These are phyloP conservation scores for Microvelia longipes DNA, from an alignment of 1,140 invertebrate species.

Conservation along the genomic window DNA sequence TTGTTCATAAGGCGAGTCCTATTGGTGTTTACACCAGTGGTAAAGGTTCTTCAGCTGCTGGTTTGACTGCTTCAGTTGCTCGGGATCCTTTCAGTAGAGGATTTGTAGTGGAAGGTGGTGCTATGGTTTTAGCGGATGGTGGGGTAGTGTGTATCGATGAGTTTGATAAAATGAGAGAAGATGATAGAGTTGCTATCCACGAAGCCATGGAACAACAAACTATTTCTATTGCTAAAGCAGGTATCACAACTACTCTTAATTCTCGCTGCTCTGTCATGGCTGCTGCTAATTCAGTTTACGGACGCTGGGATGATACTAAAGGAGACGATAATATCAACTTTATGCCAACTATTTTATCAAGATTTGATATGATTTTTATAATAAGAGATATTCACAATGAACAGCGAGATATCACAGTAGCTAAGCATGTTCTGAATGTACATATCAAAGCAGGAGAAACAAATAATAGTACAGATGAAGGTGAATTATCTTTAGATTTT, in stretches of 20 bases:
- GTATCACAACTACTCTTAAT: conserved; percentile 96
- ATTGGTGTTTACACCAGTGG: conserved; percentile 96
- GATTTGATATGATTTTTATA: conserved; percentile 99
- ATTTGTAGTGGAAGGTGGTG: conserved; percentile 98
- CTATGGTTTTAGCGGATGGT: conserved; percentile 98
- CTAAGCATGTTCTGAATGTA: conserved; percentile 92
- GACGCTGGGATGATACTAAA: conserved; percentile 96
- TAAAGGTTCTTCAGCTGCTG: conserved; percentile 96
- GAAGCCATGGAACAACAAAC: conserved; percentile 99
- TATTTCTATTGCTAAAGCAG: conserved; percentile 98
- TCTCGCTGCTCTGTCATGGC: conserved; percentile 95
- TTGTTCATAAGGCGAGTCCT: conserved; percentile 89
- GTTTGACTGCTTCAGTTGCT: conserved; percentile 93
- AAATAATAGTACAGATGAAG: conserved; percentile 37
- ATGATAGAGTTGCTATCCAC: conserved; percentile 97
- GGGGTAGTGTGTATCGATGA: conserved; percentile 99
- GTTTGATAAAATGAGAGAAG: conserved; percentile 99
- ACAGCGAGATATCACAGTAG: conserved; percentile 73
- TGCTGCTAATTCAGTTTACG: conserved; percentile 96
- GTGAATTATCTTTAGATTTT: conserved; percentile 69
- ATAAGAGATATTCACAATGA: conserved; percentile 95
- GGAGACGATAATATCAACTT: conserved; percentile 99
- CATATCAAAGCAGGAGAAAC: conserved; percentile 76
- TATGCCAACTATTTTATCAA: conserved; percentile 98
- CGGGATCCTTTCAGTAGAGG: conserved; percentile 79